Conservation (phyloP, 2,888 invertebrate species). For the Nymphalis c-album region DNA sequence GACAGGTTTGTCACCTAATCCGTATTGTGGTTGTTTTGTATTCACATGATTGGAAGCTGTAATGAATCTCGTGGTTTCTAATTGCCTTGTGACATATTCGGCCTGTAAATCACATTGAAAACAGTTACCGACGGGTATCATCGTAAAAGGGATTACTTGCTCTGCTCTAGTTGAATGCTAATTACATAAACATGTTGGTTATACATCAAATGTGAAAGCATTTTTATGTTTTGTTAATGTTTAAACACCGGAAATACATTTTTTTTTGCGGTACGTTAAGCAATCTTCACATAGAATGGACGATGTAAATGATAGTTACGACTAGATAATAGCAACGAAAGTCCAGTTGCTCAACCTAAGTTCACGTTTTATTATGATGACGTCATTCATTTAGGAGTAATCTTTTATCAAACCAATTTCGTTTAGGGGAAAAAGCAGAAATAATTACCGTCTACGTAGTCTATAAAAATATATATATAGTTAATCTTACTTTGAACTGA, state of each 20-base stretch:
- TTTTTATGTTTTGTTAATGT: conserved; percentile 51
- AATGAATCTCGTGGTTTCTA: conserved; percentile 20
- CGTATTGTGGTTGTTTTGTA: conserved; percentile 24
- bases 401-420: too few species aligned
- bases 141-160: conserved; percentile 38
- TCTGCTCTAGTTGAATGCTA: conserved; percentile 50
- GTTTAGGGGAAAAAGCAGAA: too few species aligned
- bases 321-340: not conserved
- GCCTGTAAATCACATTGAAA: not conserved
- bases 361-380: too few species aligned
- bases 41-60: conserved; percentile 18
- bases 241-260: conserved; percentile 56
- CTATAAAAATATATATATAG: too few species aligned
- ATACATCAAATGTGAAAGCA: conserved; percentile 49
- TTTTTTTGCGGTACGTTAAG: conserved; percentile 14
- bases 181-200: conserved; percentile 26
- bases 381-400: too few species aligned
- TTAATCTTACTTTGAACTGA: too few species aligned
- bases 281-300: conserved; percentile 37
- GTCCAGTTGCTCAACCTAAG: too few species aligned
- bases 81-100: conserved; percentile 10
- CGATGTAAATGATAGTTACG: not conserved
- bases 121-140: not conserved
- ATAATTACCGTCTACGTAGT: too few species aligned
- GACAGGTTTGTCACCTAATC: conserved; percentile 29